Base-by-base conservation (phyloP, 2,797 vertebrate genomes). In the Pseudochaenichthys georgianus region DNA sequence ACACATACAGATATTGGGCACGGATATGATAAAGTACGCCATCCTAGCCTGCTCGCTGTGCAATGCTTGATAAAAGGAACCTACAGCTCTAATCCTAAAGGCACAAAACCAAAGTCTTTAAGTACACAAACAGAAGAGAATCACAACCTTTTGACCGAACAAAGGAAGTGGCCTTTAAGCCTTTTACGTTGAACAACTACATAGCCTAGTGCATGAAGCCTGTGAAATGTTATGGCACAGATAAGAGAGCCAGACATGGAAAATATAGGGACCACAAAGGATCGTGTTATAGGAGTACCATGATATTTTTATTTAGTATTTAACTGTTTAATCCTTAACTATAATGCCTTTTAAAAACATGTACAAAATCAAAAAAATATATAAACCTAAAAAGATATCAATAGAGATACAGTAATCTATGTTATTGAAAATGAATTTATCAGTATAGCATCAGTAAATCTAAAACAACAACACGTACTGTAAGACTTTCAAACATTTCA, bases 401-500 rank as follows among this genome's bases (percentile, higher is more conserved):
- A 70, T 47, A 19, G 43, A 42, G 48, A 51, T 23, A 54, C 52
- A 70, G 78, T 42, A 78, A 46, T 50, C 8, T 42, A 10, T 70
- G 50, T 52, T 73, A 78, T 73, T 46, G 67, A 64, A 2, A 58
- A 67, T 64, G 57, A 59, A 73, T 64, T 70, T 62, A 81, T 58
- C 50, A 68, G 23, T n/a, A 64, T 60, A 81, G 81, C 43, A 77
- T 77, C 77, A 61, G 55, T 57, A 70, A 70, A 69, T 68, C 59
- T 74, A 43, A 55, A 38, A 70, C 84, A 67, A 81, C 71, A 84
- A 78, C 66, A 67, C 78, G 80, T 28, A 28, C 28, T 28, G 28
- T 85, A 77, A 88, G 76, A 64, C 79, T 89, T 88, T 86, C 75
- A 63, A 80, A 60, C 34, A 82, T 92, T 88, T 89, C 72, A 64